Conservation (phyloP, 2,113 vertebrate species). For the Muntiacus muntjak region DNA sequence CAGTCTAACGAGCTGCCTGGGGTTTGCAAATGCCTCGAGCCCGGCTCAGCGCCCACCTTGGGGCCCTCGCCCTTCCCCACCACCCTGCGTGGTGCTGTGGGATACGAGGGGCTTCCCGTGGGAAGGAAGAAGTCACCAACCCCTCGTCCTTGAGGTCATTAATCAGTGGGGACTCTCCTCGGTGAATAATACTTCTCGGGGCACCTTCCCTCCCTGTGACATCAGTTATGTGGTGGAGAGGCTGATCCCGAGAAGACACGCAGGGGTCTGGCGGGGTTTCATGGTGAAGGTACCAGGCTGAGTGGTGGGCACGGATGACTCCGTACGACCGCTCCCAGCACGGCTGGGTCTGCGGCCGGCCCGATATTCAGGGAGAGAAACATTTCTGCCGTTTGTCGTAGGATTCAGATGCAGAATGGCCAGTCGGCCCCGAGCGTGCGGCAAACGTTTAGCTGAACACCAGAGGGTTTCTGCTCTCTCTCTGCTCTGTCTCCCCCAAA, state of each 20-base stretch:
- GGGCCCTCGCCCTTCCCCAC: constrained; percentile 51
- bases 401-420: neutral
- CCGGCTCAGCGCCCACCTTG: constrained; percentile 61
- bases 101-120: neutral
- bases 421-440: neutral
- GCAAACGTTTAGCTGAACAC: neutral
- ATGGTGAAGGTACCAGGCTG: neutral
- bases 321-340: neutral
- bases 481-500: neutral
- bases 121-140: constrained; percentile 66
- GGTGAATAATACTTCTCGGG: constrained; percentile 61
- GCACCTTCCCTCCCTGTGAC: neutral
- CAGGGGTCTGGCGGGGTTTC: neutral
- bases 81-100: neutral
- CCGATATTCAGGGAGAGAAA: neutral
- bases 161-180: constrained; percentile 76
- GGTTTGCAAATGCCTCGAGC: constrained; percentile 76
- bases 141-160: constrained; percentile 83
- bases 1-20: constrained; percentile 79
- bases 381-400: neutral
- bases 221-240: neutral
- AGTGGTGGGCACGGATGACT: neutral
- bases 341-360: neutral
- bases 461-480: neutral
- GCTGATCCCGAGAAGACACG: neutral